A percentile compares a stretch with the other conserved stretches of the same genome.
Evolutionary conservation across 2,797 vertebrate genomes (phyloP).

Genomic region (Leptoclinus maculatus): DNA sequence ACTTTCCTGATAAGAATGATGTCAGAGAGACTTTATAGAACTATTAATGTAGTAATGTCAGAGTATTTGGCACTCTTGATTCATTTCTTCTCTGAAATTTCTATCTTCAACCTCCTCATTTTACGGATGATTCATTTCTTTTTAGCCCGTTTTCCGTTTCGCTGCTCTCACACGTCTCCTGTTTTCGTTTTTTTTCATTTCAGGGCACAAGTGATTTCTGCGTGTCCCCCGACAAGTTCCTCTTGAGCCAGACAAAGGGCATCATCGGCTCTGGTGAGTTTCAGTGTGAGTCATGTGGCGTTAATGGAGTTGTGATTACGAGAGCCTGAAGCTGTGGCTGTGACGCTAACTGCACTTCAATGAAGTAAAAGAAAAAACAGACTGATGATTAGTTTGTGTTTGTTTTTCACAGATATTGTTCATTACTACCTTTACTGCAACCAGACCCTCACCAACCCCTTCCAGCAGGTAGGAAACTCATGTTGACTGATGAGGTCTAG

Average conservation of each 20-base stretch:
- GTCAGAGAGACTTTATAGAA: slow-evolving; percentile 17
- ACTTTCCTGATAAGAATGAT: slow-evolving; percentile 14
- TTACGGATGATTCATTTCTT: background rate
- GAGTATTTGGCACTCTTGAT: background rate
- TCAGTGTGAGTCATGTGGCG: background rate
- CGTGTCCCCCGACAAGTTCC: slow-evolving; percentile 90
- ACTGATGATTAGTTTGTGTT: slow-evolving; percentile 7
- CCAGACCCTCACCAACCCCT: slow-evolving; percentile 92
- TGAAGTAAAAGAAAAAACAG: background rate
- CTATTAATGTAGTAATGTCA: background rate
- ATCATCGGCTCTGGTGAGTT: slow-evolving; percentile 86
- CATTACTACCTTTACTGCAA: slow-evolving; percentile 96
- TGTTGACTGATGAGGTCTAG: background rate
- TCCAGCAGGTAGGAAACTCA: slow-evolving; percentile 94
- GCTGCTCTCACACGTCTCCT: slow-evolving; percentile 7
- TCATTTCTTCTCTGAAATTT: slow-evolving; percentile 6
- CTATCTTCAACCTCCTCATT: background rate
- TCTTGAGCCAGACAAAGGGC: slow-evolving; percentile 89
- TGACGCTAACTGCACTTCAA: slow-evolving; percentile 15
- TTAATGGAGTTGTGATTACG: slow-evolving; percentile 8
- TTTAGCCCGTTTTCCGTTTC: background rate
- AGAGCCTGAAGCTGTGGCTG: background rate
- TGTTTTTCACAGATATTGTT: slow-evolving; percentile 86
- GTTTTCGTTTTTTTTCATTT: slow-evolving; percentile 39
- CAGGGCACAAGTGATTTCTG: slow-evolving; percentile 97